Percentiles rank a stretch among this genome's conserved stretches.
Evolutionary conservation across 92 coral and sea anemone genomes (phyloP).

Genomic region (Plumapathes pennacea): DNA sequence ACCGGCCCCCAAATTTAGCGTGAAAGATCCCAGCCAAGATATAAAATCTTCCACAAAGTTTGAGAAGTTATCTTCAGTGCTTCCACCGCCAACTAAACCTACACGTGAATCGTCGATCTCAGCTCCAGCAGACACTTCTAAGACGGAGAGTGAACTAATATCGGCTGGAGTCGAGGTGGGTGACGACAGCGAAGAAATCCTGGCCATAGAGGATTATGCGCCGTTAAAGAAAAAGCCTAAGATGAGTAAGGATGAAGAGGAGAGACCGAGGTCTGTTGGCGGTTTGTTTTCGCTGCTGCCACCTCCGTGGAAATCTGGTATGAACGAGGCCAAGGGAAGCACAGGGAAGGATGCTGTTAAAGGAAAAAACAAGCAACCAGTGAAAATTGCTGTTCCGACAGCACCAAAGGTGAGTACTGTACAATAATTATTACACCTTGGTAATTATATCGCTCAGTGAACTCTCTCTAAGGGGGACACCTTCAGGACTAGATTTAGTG

Average conservation of each 20-base stretch:
- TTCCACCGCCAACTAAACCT: slow-evolving; percentile 45
- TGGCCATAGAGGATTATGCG: slow-evolving; percentile 73
- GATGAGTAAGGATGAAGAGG: slow-evolving; percentile 7
- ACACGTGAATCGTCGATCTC: no score
- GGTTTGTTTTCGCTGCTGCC: slow-evolving; percentile 89
- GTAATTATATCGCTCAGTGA: no score
- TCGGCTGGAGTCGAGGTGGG: no score
- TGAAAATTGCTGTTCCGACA: slow-evolving; percentile 74
- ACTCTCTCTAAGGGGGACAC: no score
- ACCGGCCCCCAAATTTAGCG: slow-evolving; percentile 1
- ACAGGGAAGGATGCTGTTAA: slow-evolving; percentile 26
- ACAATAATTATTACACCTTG: no score
- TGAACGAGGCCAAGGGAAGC: slow-evolving; percentile 32
- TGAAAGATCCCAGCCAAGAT: no score
- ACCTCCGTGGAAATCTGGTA: slow-evolving; percentile 74
- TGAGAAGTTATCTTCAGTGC: slow-evolving; percentile 37
- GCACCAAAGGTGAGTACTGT: slow-evolving; percentile 52
- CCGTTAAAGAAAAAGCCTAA: slow-evolving; percentile 38
- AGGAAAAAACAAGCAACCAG: slow-evolving; percentile 47
- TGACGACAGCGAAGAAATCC: slow-evolving; percentile 65
- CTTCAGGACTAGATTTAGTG: no score
- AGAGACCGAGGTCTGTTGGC: slow-evolving; percentile 78
- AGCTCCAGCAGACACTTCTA: neutral
- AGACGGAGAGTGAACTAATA: neutral
- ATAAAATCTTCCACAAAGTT: no score